A percentile compares a stretch with the other conserved stretches of the same genome.
Conservation (phyloP, 92 coral and sea anemone genomes). For the Epizoanthus illoricatus region DNA sequence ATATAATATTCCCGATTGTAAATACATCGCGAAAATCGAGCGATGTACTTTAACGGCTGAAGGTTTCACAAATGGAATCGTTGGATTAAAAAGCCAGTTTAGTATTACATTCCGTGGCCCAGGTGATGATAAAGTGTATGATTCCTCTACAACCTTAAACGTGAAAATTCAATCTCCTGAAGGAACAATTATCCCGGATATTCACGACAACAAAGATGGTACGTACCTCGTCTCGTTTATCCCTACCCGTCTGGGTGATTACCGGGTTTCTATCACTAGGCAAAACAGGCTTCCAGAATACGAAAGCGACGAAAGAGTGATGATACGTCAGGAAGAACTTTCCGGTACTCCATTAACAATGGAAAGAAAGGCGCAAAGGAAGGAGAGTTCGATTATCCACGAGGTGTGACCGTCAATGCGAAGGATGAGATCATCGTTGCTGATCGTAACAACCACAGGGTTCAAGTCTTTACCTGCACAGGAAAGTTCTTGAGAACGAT, state of each 20-base stretch:
- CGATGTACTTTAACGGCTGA: no score
- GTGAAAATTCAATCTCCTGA: not conserved
- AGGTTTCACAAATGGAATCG: no score
- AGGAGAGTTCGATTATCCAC: conserved; percentile 20
- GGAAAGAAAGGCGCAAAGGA: conserved; percentile 3
- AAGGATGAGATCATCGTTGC: conserved; percentile 22
- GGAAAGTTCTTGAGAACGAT: conserved; percentile 8
- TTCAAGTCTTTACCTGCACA: conserved; percentile 19
- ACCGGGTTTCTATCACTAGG: conserved; percentile 4
- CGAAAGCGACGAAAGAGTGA: not conserved
- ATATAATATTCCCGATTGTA: no score
- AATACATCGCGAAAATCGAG: no score
- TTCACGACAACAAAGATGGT: conserved; percentile 37
- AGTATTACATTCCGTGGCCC: no score
- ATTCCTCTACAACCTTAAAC: not conserved
- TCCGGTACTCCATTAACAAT: conserved; percentile 36
- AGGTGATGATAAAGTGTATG: no score
- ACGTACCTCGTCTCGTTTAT: conserved; percentile 20
- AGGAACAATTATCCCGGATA: not conserved
- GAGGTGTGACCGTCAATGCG: conserved; percentile 34
- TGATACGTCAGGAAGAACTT: no score
- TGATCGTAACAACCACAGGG: conserved; percentile 16
- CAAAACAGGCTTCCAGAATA: conserved; percentile 12
- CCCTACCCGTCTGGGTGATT: conserved; percentile 16
- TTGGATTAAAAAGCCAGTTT: no score